phyloP scores from a whole-genome alignment of 35 echinoderm and acorn worm species.

The Apostichopus californicus region DNA sequence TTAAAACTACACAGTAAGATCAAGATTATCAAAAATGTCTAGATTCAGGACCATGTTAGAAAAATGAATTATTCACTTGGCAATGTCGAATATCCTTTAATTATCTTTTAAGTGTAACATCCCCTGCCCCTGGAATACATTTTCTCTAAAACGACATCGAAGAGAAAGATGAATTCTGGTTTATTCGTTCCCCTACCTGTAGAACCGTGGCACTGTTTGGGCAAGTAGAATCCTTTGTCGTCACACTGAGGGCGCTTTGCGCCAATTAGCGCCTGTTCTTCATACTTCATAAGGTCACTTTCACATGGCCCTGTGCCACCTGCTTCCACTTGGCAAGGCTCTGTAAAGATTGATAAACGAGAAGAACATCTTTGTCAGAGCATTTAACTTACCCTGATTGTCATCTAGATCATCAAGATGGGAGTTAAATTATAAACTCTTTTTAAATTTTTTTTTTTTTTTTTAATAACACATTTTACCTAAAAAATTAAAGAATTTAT shows the following conservation, averaged over 20 bases:
- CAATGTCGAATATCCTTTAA: too few relatives aligned
- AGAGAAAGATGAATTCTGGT: too few relatives aligned
- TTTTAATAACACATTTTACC: background rate
- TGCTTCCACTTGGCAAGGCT: background rate
- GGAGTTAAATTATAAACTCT: background rate
- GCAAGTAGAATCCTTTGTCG: slow-evolving; percentile 27
- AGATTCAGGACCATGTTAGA: too few relatives aligned
- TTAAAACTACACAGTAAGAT: too few relatives aligned
- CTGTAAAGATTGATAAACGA: background rate
- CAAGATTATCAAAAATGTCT: too few relatives aligned
- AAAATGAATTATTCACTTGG: too few relatives aligned
- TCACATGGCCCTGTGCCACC: background rate
- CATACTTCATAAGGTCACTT: background rate
- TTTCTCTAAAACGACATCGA: too few relatives aligned
- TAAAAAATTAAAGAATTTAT: too few relatives aligned
- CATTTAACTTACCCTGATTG: background rate
- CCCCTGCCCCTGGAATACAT: too few relatives aligned
- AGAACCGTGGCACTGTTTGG: slow-evolving; percentile 46
- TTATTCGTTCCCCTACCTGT: slow-evolving; percentile 19
- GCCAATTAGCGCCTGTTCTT: background rate
- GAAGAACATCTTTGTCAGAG: background rate
- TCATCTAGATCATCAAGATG: background rate
- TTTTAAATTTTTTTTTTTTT: background rate
- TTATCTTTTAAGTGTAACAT: too few relatives aligned
- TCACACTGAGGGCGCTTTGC: slow-evolving; percentile 35